phyloP scores from a whole-genome alignment of 92 coral and sea anemone genomes.

The Bergia sp. region DNA sequence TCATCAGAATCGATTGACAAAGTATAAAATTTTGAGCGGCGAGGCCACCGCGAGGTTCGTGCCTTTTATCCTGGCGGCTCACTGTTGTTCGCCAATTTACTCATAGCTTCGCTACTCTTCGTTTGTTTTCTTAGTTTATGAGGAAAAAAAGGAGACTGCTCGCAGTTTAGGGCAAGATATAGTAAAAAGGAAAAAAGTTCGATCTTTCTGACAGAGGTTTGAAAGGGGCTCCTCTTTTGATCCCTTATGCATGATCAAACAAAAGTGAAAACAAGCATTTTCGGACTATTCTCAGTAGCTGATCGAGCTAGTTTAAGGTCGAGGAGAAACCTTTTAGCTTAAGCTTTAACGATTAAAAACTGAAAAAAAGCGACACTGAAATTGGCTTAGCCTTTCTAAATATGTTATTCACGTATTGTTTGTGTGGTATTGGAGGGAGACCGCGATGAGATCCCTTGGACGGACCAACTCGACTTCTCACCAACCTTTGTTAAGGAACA shows the following conservation, averaged over 20 bases:
- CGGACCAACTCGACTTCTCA: neutral
- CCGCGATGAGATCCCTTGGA: conserved; percentile 37
- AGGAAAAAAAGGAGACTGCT: no score
- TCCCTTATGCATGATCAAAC: neutral
- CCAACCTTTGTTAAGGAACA: conserved; percentile 16
- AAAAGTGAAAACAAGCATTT: neutral
- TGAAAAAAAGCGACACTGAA: neutral
- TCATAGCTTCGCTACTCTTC: no score
- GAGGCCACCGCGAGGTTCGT: no score
- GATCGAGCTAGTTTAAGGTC: neutral
- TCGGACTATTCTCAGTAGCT: neutral
- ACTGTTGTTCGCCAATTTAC: no score
- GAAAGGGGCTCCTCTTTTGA: neutral
- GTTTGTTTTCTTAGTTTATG: no score
- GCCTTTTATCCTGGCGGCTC: no score
- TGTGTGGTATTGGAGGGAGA: neutral
- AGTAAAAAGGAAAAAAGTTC: neutral
- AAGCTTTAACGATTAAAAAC: neutral
- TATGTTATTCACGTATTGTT: no score
- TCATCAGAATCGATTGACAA: no score
- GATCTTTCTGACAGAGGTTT: neutral
- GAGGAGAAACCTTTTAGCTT: neutral
- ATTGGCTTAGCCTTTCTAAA: neutral
- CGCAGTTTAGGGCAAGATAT: no score
- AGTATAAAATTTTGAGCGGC: no score